Evolutionary conservation across 2,113 vertebrate species (phyloP).

Genomic region (Percopsis transmontana): DNA sequence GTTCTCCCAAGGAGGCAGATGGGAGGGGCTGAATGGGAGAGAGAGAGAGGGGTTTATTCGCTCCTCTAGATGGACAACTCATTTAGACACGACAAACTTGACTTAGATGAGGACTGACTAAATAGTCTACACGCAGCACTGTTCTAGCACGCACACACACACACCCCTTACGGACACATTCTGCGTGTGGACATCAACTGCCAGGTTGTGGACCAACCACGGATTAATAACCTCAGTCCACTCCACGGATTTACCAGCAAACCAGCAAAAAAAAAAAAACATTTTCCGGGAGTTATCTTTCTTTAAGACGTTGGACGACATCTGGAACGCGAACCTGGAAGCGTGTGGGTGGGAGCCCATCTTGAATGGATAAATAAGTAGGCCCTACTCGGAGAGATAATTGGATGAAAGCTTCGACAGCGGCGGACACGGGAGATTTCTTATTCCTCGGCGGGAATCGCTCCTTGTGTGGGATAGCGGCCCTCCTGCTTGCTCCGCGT

Average conservation of each 20-base stretch:
- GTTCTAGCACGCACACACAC: conserved; percentile 7
- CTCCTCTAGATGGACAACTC: conserved; percentile 46
- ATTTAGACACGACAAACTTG: conserved; percentile 12
- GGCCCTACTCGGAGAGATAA: conserved; percentile 7
- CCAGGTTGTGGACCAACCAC: not conserved
- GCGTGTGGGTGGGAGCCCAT: conserved; percentile 37
- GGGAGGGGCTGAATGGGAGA: conserved; percentile 49
- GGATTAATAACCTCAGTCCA: conserved; percentile 6
- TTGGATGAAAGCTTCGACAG: conserved; percentile 45
- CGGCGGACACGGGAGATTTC: not conserved
- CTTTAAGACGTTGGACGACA: conserved; percentile 38
- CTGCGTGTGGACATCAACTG: not conserved
- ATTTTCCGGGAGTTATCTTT: conserved; percentile 19
- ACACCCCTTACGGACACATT: not conserved
- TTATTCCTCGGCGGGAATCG: not conserved
- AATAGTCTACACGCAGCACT: conserved; percentile 10
- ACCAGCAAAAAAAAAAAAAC: too few relatives aligned
- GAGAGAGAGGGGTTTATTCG: conserved; percentile 45
- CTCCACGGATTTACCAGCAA: conserved; percentile 26
- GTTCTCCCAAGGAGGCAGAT: conserved; percentile 52
- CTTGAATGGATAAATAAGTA: conserved; percentile 38
- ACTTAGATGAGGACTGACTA: conserved; percentile 7
- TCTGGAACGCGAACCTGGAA: conserved; percentile 45
- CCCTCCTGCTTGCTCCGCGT: not conserved
- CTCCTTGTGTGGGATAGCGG: conserved; percentile 11